phyloP scores from a whole-genome alignment of 2,113 vertebrate genomes.

The Tyto alba region DNA sequence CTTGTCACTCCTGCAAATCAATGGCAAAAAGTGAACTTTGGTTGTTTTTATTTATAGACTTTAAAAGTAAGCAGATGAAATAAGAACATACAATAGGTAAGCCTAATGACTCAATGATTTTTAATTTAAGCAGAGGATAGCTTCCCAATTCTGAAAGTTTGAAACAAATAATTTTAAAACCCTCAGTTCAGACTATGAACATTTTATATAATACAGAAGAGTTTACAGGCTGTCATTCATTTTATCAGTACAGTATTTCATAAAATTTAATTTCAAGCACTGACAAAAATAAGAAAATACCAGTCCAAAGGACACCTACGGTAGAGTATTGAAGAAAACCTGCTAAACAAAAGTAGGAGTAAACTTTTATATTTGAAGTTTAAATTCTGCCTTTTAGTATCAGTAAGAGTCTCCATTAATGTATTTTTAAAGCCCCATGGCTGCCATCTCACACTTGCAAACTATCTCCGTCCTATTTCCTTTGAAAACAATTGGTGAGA shows the following conservation, averaged over 20 bases:
- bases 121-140: not conserved
- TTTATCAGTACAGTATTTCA: not conserved
- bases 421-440: not conserved
- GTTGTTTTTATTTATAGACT: not conserved
- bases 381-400: not conserved
- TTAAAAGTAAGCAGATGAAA: not conserved
- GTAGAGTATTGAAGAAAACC: not conserved
- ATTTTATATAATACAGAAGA: not conserved
- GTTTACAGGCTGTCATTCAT: not conserved
- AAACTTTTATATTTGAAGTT: not conserved
- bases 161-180: not conserved
- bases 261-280: not conserved
- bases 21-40: not conserved
- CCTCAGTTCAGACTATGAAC: not conserved
- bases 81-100: not conserved
- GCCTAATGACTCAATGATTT: not conserved
- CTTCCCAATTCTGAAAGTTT: not conserved
- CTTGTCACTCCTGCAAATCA: slow-evolving; percentile 73
- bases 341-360: not conserved
- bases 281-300: not conserved
- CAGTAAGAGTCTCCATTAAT: not conserved
- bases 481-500: not conserved
- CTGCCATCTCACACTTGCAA: not conserved
- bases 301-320: not conserved
- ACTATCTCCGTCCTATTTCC: not conserved